Evolutionary conservation across 2,888 invertebrate species (phyloP).

Genomic region (Andrena hattorfiana): DNA sequence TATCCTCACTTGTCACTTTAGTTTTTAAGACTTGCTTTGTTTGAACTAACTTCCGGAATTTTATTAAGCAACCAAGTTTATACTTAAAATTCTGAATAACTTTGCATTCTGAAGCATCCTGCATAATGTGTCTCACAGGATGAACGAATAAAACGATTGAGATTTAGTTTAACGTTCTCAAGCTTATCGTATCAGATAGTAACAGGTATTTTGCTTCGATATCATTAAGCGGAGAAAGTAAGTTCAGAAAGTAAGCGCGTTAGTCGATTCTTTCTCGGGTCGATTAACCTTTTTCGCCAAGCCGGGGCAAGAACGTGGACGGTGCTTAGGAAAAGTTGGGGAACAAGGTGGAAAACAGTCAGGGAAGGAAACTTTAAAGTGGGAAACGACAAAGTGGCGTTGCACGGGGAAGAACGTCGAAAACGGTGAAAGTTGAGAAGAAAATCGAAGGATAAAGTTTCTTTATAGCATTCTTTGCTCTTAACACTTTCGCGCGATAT

Average conservation of each 20-base stretch:
- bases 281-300: not conserved
- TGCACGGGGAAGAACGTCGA: not conserved
- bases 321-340: not conserved
- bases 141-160: not conserved
- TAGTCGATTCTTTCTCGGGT: not conserved
- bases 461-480: not conserved
- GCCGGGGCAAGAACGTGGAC: not conserved
- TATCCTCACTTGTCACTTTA: too few species aligned
- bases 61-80: too few species aligned
- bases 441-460: conserved; percentile 8
- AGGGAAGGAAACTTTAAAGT: conserved; percentile 6
- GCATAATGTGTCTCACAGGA: too few species aligned
- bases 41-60: too few species aligned
- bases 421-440: conserved; percentile 1
- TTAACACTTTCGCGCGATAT: not conserved
- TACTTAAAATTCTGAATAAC: not conserved
- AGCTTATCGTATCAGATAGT: not conserved
- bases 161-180: not conserved
- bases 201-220: not conserved
- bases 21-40: too few species aligned
- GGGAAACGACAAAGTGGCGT: conserved; percentile 6
- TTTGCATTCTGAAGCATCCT: not conserved
- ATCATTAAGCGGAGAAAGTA: not conserved
- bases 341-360: conserved; percentile 3
- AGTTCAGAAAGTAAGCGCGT: not conserved